These are phyloP conservation scores for Drosophila grimshawi DNA, from an alignment of 1,140 invertebrate species.

Conservation along the genomic window DNA sequence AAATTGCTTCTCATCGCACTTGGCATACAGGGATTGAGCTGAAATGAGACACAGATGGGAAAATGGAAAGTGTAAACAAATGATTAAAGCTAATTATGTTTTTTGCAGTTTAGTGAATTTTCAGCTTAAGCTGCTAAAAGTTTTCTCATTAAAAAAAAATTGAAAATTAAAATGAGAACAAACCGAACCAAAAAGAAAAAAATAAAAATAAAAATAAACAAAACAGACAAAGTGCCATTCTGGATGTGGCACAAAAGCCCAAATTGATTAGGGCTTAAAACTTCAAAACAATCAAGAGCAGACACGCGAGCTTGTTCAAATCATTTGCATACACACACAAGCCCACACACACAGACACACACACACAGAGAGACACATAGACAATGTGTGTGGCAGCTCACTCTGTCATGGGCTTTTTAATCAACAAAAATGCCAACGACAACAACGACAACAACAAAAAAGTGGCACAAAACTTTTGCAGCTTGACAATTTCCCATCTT, in stretches of 20 bases:
- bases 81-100: conserved; percentile 74
- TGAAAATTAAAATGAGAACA: conserved; percentile 2
- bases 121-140: conserved; percentile 59
- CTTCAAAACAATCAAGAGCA: conserved; percentile 76
- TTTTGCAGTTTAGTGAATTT: conserved; percentile 9
- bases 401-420: conserved; percentile 56
- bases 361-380: neutral
- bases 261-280: conserved; percentile 80
- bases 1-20: conserved; percentile 90
- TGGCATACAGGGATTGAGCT: conserved; percentile 68
- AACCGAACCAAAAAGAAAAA: conserved; percentile 10
- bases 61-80: conserved; percentile 47
- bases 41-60: conserved; percentile 35
- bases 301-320: conserved; percentile 47
- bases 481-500: conserved; percentile 46
- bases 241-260: conserved; percentile 57
- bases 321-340: conserved; percentile 72
- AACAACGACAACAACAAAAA: conserved; percentile 41
- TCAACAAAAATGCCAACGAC: conserved; percentile 67
- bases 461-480: conserved; percentile 68
- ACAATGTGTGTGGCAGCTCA: neutral
- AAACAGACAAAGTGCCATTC: conserved; percentile 33
- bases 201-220: conserved; percentile 32
- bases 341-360: conserved; percentile 8
- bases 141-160: conserved; percentile 74